These are phyloP conservation scores for Tetrapedia diversipes DNA, from an alignment of 2,888 invertebrate genomes.

Conservation along the genomic window DNA sequence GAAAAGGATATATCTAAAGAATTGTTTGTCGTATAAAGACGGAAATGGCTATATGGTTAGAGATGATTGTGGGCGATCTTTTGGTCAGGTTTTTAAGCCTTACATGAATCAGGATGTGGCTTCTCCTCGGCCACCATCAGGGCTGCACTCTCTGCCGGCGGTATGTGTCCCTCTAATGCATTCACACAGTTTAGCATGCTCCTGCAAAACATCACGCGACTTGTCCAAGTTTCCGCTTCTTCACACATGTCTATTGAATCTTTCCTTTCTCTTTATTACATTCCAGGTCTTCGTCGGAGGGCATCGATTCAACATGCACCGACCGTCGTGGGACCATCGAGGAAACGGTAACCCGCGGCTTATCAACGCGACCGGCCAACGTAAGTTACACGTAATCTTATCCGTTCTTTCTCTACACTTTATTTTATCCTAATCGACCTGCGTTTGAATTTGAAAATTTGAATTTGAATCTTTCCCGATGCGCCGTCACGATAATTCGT, in stretches of 20 bases:
- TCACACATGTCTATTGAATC: slow-evolving; percentile 67
- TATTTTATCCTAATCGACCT: slow-evolving; percentile 52
- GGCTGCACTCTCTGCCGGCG: slow-evolving; percentile 91
- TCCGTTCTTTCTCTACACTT: slow-evolving; percentile 23
- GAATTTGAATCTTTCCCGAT: no score
- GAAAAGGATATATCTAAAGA: slow-evolving; percentile 58
- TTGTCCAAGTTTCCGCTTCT: slow-evolving; percentile 76
- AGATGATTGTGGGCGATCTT: slow-evolving; percentile 72
- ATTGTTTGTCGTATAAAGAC: slow-evolving; percentile 75
- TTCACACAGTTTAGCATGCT: slow-evolving; percentile 98
- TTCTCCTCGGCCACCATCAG: slow-evolving; percentile 91
- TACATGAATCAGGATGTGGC: slow-evolving; percentile 92
- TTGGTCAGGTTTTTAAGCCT: slow-evolving; percentile 83
- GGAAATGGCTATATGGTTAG: slow-evolving; percentile 71
- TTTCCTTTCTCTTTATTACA: slow-evolving; percentile 57
- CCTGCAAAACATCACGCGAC: slow-evolving; percentile 86
- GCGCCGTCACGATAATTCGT: slow-evolving; percentile 1
- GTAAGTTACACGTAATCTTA: slow-evolving; percentile 34
- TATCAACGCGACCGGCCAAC: slow-evolving; percentile 45
- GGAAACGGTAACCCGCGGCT: slow-evolving; percentile 35
- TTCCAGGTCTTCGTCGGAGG: slow-evolving; percentile 58
- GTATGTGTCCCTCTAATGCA: slow-evolving; percentile 95
- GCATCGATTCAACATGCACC: slow-evolving; percentile 65
- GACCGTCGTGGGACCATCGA: slow-evolving; percentile 51
- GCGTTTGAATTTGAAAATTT: slow-evolving; percentile 57